Evolutionary conservation across 1,140 invertebrate species (phyloP).

Genomic region (Condylostylus longicornis): DNA sequence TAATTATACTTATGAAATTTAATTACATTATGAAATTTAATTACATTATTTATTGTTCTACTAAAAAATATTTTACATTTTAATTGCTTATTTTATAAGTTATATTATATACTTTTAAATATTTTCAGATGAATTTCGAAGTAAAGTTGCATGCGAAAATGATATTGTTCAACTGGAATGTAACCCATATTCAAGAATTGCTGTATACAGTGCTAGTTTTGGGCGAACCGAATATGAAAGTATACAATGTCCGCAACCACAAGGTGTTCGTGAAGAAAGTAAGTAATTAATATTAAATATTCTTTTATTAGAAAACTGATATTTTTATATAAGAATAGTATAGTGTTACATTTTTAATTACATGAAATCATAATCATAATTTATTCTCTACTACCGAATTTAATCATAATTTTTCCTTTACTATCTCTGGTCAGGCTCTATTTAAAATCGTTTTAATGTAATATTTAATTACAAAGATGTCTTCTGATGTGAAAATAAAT

Average conservation of each 20-base stretch:
- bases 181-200: constrained; percentile 66
- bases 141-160: constrained; percentile 80
- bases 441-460: no score
- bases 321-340: background rate
- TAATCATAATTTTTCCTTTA: no score
- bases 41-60: no score
- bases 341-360: no score
- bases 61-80: no score
- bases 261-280: constrained; percentile 78
- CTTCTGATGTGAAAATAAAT: no score
- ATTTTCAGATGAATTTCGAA: constrained; percentile 73
- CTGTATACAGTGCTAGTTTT: constrained; percentile 80
- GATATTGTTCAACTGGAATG: constrained; percentile 69
- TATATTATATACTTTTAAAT: constrained; percentile 16
- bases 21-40: no score
- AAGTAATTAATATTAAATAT: constrained; percentile 10
- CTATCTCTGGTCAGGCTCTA: background rate
- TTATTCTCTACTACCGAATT: no score
- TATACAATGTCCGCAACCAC: constrained; percentile 72
- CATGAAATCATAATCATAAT: no score
- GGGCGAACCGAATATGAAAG: constrained; percentile 77
- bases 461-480: no score
- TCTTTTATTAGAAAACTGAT: background rate
- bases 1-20: no score
- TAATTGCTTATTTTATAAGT: no score